A percentile compares a stretch with the other conserved stretches of the same genome.
These are phyloP conservation scores for Liopterus haemorrhoidalis DNA, from an alignment of 2,888 invertebrate species.

Conservation along the genomic window DNA sequence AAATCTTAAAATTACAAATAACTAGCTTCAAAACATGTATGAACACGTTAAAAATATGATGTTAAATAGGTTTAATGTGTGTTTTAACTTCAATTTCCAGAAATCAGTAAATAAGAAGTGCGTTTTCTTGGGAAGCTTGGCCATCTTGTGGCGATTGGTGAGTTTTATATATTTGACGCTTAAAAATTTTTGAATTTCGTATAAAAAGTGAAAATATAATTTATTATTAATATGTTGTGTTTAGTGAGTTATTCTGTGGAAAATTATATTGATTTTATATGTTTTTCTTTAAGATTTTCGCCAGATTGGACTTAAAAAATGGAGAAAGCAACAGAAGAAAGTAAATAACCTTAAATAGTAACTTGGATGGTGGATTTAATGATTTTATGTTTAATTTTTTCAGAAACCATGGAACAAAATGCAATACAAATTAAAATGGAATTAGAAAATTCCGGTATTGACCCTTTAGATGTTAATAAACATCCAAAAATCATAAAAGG, in stretches of 20 bases:
- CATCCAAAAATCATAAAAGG: constrained; percentile 59
- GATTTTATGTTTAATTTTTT: no score
- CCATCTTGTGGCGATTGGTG: constrained; percentile 21
- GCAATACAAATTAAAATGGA: constrained; percentile 11
- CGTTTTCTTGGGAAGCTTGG: constrained; percentile 18
- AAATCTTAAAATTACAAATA: no score
- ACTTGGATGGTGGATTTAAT: no score
- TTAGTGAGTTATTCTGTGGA: no score
- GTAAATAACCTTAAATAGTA: no score
- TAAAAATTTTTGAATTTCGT: constrained; percentile 9
- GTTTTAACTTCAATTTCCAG: background rate
- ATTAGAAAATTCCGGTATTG: constrained; percentile 31
- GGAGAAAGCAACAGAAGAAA: constrained; percentile 11
- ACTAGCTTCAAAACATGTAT: no score
- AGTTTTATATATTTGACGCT: constrained; percentile 13
- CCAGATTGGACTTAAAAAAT: background rate
- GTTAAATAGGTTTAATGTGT: no score
- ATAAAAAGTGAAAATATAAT: background rate
- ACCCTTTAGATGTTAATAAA: constrained; percentile 59
- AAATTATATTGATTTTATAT: constrained; percentile 2
- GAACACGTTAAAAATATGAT: no score
- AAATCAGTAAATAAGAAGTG: constrained; percentile 5
- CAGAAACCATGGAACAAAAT: background rate
- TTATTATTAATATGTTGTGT: no score
- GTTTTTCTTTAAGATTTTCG: constrained; percentile 8